A percentile compares a stretch with the other conserved stretches of the same genome.
Conservation (phyloP, 2,888 invertebrate species). For the Calliopum simillimum region DNA sequence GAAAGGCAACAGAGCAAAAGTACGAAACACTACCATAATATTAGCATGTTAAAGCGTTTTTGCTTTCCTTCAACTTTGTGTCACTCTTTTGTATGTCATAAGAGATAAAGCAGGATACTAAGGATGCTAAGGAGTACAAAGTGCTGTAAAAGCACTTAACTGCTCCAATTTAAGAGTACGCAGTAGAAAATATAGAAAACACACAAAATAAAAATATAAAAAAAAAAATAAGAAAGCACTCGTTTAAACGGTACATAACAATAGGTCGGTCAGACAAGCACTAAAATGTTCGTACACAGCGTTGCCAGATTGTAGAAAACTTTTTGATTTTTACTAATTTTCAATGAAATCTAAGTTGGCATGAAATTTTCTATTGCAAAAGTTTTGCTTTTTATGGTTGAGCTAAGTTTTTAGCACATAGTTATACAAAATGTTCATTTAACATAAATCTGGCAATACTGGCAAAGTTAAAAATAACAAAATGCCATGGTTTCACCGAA, state of each 20-base stretch:
- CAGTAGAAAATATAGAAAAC: conserved; percentile 6
- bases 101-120: no score
- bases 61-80: background rate
- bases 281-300: background rate
- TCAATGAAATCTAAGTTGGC: no score
- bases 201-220: background rate
- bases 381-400: no score
- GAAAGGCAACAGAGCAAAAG: background rate
- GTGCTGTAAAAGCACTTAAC: conserved; percentile 15
- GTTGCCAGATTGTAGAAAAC: no score
- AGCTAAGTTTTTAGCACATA: no score
- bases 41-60: conserved; percentile 1
- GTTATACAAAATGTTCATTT: no score
- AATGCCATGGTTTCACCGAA: background rate
- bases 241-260: conserved; percentile 11
- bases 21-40: background rate
- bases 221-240: background rate
- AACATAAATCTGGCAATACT: no score
- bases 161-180: conserved; percentile 16
- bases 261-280: background rate
- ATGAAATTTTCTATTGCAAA: no score
- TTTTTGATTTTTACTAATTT: no score
- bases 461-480: no score
- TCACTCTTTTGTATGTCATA: no score
- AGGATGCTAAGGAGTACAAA: background rate